Base-by-base conservation (phyloP, 2,797 vertebrate species). In the Hylomyscus alleni region DNA sequence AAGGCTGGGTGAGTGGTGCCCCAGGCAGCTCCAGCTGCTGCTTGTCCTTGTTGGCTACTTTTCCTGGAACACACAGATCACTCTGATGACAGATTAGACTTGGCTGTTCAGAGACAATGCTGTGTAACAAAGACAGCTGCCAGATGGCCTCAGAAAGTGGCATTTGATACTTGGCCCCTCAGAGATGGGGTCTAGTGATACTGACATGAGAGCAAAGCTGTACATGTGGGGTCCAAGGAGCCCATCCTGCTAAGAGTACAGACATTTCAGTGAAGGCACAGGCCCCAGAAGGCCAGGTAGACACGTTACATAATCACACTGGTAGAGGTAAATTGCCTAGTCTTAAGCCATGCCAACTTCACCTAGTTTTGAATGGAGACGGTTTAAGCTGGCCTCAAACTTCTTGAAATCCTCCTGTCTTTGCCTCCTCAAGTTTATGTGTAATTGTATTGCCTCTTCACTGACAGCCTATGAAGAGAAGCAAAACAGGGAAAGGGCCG, bases 111-210 rank as follows among this genome's bases (percentile, higher is more conserved):
- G 44, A 0, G 0, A 3, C 17, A 10, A 11, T 0, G 11, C 9
- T 1, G 76, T 14, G 85, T 31, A 10, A 54, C 7, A 0, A 9
- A 69, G 54, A 62, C 40, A 3, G n/a, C 34, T 69, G 19, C 58
- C 80, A 3, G 0, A 0, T 0, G 34, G 91, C 29, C 13, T 13
- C 1, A 3, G 47, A 7, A 10, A 0, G 12, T 0, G 1, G 1
- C 0, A 1, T n/a, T 26, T 50, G 17, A 37, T 24, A 15, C 13
- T 6, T 31, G 44, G 12, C 52, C 26, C 34, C 19, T 15, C 5
- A 19, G n/a, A 26, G n/a, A 31, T 3, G 7, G 26, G 22, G n/a
- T 5, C 3, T 40, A 76, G 94, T 22, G 29, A 34, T 47, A 24
- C 26, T 0, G 7, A 4, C 12, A 0, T 6, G 37, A 52, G 19